Evolutionary conservation across 2,113 vertebrate genomes (phyloP).

Genomic region (Rhinoderma darwinii): DNA sequence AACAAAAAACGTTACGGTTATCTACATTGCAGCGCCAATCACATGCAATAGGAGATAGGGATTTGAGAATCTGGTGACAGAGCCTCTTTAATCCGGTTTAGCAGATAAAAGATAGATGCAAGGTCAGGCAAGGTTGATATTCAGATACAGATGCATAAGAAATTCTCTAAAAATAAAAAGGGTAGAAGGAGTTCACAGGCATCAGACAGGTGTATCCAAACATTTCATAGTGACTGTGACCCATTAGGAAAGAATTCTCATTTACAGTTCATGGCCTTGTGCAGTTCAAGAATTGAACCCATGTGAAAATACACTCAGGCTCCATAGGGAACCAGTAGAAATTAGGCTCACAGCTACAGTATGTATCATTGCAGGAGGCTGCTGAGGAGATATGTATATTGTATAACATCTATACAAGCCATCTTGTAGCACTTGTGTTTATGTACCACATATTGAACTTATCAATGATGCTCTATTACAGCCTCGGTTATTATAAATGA

Average conservation of each 20-base stretch:
- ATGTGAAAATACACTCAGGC: background rate
- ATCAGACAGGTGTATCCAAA: background rate
- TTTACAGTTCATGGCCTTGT: background rate
- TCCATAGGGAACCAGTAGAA: background rate
- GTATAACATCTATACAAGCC: background rate
- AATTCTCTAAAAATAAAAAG: no score
- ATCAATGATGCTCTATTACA: background rate
- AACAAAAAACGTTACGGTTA: no score
- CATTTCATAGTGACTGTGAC: background rate
- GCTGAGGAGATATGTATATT: background rate
- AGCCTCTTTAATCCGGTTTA: no score
- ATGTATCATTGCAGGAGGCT: no score
- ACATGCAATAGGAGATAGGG: no score
- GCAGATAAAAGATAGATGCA: no score
- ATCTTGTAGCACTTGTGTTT: background rate
- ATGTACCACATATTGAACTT: background rate
- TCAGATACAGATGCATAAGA: background rate
- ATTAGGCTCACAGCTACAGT: background rate
- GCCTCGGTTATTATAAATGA: background rate
- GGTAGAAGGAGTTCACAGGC: no score
- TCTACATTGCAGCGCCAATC: no score
- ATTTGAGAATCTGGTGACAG: no score
- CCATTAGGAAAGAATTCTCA: conserved; percentile 1
- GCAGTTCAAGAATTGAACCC: no score
- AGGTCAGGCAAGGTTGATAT: background rate